Percentiles rank a stretch among this genome's conserved stretches.
phyloP scores from a whole-genome alignment of 1,140 invertebrate genomes.

The Elysia chlorotica region DNA sequence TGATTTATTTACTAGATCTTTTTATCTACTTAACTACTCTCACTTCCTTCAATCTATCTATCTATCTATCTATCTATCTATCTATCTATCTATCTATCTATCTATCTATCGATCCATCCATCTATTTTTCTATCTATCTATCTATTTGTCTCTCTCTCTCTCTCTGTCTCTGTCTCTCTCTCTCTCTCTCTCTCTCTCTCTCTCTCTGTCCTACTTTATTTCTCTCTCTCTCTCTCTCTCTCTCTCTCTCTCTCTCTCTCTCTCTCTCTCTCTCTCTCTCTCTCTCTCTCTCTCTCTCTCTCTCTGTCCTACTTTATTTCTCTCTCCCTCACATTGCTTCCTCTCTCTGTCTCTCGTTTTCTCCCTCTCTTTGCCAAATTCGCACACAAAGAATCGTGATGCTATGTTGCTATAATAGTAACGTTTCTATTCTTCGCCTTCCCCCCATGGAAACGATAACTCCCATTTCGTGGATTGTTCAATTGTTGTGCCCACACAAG shows the following conservation, averaged over 20 bases:
- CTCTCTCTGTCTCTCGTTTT: not conserved
- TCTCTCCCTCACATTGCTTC: not conserved
- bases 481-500: no score
- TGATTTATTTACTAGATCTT: no score
- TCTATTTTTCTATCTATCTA: not conserved
- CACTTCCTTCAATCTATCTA: no score
- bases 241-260: not conserved
- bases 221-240: not conserved
- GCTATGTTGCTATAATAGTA: no score
- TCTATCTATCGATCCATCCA: no score
- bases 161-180: not conserved
- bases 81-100: no score
- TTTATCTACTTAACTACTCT: no score
- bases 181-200: not conserved
- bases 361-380: not conserved
- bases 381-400: no score
- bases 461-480: no score
- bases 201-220: not conserved
- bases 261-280: not conserved
- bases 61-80: no score
- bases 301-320: not conserved
- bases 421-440: not conserved
- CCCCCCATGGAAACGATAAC: no score
- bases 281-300: not conserved
- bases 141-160: not conserved